A percentile compares a stretch with the other conserved stretches of the same genome.
phyloP scores from a whole-genome alignment of 1,140 invertebrate species.

The Apis dorsata region DNA sequence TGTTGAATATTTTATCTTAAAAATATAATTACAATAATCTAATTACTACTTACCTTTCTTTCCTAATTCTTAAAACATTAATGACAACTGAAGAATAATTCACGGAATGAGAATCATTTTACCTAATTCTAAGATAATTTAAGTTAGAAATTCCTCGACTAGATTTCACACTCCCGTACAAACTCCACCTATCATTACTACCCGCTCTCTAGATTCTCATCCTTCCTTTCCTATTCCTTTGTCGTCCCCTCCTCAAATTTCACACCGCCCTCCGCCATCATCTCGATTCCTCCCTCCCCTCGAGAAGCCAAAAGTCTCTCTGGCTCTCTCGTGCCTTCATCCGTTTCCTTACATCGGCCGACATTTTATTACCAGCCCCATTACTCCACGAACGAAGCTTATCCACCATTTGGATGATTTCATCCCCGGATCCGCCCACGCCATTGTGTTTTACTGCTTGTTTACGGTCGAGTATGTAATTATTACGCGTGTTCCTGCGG shows the following conservation, averaged over 20 bases:
- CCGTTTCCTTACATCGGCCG: conserved; percentile 32
- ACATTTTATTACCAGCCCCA: conserved; percentile 70
- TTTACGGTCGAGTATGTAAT: conserved; percentile 61
- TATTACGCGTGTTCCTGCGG: conserved; percentile 48
- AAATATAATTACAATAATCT: too few species aligned
- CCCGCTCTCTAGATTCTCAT: neutral
- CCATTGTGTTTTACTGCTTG: conserved; percentile 58
- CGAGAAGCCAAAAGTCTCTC: conserved; percentile 44
- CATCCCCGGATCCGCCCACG: neutral
- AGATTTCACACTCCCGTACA: neutral
- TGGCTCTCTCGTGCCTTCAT: conserved; percentile 48
- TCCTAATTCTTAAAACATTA: too few species aligned
- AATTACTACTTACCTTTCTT: too few species aligned
- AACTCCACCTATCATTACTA: neutral
- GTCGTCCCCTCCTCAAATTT: neutral
- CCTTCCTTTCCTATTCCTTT: neutral
- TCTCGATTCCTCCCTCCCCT: neutral
- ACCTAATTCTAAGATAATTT: neutral
- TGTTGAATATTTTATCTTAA: too few species aligned
- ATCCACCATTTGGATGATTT: conserved; percentile 20
- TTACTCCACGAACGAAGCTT: conserved; percentile 56
- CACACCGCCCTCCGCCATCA: conserved; percentile 17
- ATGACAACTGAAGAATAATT: too few species aligned
- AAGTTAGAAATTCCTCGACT: neutral
- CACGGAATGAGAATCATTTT: too few species aligned